phyloP scores from a whole-genome alignment of 2,113 vertebrate genomes.

The Syrmaticus mikado region DNA sequence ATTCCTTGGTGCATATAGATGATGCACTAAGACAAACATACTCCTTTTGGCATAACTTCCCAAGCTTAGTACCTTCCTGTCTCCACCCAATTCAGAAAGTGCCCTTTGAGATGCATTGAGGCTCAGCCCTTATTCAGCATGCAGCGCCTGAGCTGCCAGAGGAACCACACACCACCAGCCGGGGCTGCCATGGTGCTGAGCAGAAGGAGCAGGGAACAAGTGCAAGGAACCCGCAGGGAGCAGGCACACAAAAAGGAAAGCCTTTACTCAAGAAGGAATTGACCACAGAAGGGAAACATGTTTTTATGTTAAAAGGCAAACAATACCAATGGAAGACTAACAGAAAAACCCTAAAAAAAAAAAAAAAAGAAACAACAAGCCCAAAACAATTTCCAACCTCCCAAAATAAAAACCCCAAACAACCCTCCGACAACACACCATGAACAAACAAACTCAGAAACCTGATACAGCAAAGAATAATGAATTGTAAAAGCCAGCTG shows the following conservation, averaged over 20 bases:
- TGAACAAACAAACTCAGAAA: background rate
- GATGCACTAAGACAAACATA: background rate
- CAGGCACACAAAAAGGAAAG: background rate
- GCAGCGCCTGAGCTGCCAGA: background rate
- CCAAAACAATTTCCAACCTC: background rate
- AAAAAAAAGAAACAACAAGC: background rate
- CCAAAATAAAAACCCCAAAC: background rate
- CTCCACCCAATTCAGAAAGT: slow-evolving; percentile 14
- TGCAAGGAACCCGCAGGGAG: background rate
- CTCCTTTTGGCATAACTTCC: background rate
- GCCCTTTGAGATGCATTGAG: background rate
- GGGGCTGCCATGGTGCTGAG: background rate
- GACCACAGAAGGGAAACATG: background rate
- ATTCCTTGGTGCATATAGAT: background rate
- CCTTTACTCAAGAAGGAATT: background rate
- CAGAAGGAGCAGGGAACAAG: background rate
- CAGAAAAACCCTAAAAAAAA: background rate
- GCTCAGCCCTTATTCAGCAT: background rate
- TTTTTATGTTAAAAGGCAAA: background rate
- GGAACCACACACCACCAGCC: background rate
- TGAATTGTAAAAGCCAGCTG: background rate
- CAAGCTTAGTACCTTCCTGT: background rate
- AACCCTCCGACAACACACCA: background rate
- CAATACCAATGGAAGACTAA: background rate
- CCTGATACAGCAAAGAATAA: background rate